A percentile compares a stretch with the other conserved stretches of the same genome.
Conservation (phyloP, 2,113 vertebrate genomes). For the Pterocles orientalis region DNA sequence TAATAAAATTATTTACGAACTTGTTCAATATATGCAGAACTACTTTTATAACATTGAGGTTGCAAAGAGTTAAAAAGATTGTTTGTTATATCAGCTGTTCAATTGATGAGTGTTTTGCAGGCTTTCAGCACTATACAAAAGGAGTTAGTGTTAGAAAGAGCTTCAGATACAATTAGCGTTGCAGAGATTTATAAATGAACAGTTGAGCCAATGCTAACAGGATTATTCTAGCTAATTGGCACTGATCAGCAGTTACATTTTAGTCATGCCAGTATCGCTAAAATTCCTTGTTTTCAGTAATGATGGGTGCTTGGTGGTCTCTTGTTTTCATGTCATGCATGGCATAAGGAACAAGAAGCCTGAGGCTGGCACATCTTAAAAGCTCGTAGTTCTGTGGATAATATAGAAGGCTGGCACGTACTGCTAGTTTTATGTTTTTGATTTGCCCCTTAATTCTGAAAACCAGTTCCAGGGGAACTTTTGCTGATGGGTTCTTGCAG, state of each 20-base stretch:
- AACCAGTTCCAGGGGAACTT: slow-evolving; percentile 46
- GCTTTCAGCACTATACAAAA: slow-evolving; percentile 28
- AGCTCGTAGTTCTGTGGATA: slow-evolving; percentile 3
- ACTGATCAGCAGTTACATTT: slow-evolving; percentile 57
- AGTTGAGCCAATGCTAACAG: slow-evolving; percentile 51
- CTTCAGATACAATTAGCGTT: slow-evolving; percentile 36
- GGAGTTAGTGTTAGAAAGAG: slow-evolving; percentile 17
- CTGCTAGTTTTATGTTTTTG: slow-evolving; percentile 16
- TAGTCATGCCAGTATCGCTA: slow-evolving; percentile 12
- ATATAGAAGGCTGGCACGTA: slow-evolving; percentile 28
- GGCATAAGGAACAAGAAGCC: slow-evolving; percentile 31
- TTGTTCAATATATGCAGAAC: background rate
- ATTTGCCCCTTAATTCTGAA: slow-evolving; percentile 63
- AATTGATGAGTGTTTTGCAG: slow-evolving; percentile 18
- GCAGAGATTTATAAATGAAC: slow-evolving; percentile 50
- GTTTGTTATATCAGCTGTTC: slow-evolving; percentile 42
- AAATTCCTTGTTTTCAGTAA: slow-evolving; percentile 1
- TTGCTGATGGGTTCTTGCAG: slow-evolving; percentile 40
- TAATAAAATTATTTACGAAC: background rate
- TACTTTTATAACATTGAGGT: background rate
- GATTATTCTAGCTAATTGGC: slow-evolving; percentile 65
- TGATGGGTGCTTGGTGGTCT: background rate
- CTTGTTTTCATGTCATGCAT: slow-evolving; percentile 1
- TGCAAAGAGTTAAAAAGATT: background rate
- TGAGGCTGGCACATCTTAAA: background rate